A percentile compares a stretch with the other conserved stretches of the same genome.
Conservation (phyloP, 2,797 vertebrate genomes). For the Ceryle rudis region DNA sequence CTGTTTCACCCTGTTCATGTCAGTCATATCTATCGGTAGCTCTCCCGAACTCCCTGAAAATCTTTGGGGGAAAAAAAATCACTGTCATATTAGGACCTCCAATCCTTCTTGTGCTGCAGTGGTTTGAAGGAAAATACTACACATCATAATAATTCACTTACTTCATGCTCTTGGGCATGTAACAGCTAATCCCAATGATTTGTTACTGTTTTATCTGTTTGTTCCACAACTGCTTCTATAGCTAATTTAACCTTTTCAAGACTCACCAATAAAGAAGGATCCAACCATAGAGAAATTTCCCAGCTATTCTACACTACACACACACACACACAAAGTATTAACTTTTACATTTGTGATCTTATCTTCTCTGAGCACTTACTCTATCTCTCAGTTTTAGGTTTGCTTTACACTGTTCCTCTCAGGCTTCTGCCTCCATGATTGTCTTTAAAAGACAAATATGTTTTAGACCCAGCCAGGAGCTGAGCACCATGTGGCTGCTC, state of each 20-base stretch:
- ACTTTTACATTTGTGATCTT: neutral
- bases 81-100: neutral
- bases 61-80: neutral
- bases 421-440: neutral
- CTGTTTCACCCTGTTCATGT: neutral
- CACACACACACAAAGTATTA: neutral
- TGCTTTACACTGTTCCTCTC: neutral
- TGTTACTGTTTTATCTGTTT: neutral
- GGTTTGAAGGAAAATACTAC: conserved; percentile 18
- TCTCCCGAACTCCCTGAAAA: neutral
- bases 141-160: neutral
- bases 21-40: neutral
- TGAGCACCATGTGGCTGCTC: no score
- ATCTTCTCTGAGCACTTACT: neutral
- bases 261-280: neutral
- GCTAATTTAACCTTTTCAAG: conserved; percentile 3
- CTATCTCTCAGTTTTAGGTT: neutral
- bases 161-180: conserved; percentile 25
- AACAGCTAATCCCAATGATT: conserved; percentile 5
- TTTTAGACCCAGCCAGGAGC: no score
- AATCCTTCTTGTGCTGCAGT: neutral
- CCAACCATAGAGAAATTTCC: neutral
- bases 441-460: neutral
- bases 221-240: neutral
- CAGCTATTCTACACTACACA: neutral